Conservation (phyloP, 2,888 invertebrate species). For the Machimus rusticus region DNA sequence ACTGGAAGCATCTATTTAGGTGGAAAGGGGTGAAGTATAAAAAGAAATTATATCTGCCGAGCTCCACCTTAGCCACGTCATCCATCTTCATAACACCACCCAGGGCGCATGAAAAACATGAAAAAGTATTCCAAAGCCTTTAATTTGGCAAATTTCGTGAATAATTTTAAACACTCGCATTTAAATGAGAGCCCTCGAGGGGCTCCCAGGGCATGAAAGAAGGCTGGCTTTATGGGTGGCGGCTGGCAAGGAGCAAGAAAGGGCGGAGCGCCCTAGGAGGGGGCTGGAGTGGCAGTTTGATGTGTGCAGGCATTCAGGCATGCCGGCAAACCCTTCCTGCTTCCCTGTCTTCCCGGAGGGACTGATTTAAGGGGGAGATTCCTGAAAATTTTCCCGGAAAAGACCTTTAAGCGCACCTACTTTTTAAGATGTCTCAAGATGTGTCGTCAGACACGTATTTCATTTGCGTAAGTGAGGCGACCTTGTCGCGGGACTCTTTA, state of each 20-base stretch:
- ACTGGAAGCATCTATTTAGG: background rate
- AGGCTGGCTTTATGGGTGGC: background rate
- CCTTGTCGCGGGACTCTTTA: background rate
- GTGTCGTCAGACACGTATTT: background rate
- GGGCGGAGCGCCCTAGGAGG: background rate
- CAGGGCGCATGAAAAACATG: background rate
- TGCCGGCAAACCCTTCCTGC: background rate
- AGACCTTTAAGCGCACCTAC: background rate
- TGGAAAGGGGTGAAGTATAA: background rate
- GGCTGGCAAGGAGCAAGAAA: background rate
- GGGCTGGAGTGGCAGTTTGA: background rate
- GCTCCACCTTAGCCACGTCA: background rate
- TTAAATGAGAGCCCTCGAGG: background rate
- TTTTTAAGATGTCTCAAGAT: background rate
- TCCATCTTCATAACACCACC: background rate
- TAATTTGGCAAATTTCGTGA: background rate
- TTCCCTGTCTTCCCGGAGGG: background rate
- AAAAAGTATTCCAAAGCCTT: background rate
- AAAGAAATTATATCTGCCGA: background rate
- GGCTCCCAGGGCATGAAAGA: background rate
- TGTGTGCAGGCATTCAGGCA: background rate
- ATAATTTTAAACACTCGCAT: background rate
- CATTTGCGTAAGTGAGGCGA: background rate
- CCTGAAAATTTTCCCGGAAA: background rate
- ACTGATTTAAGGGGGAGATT: background rate